Evolutionary conservation across 2,113 vertebrate genomes (phyloP), one percentile per base, ranked within the genome.

Genomic region (Penelope pileata): DNA sequence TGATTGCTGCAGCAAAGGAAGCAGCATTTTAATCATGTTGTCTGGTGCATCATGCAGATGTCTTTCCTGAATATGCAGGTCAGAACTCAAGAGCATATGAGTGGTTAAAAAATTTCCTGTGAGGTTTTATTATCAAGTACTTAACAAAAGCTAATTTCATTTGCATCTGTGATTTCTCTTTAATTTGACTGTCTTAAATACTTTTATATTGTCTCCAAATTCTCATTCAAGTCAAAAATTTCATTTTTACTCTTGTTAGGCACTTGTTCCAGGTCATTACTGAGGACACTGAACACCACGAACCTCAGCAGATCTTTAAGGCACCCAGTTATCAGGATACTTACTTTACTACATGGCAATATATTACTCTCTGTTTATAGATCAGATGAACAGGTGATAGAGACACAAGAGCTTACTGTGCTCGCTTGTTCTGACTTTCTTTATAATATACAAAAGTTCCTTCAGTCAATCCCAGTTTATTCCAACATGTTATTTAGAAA

Each of bases 381-480:
- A 48, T 77, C n/a, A 88, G 75, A 64, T 66, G n/a, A 92, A 72
- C 48, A 50, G 48, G 64, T 79, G 80, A 66, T 36, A 90, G 50
- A 91, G 56, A 38, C 48, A 84, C 68, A 67, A 75, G 38, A 90
- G 72, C 75, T 90, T 87, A 88, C 43, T 90, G 30, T 69, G 60
- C 79, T 91, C 69, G 38, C 93, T 84, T 76, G 13, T 88, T 91
- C 60, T 79, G 84, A 73, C 77, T 95, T 80, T 64, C 70, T 76
- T 93, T 83, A 4, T 43, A 86, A 67, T 27, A 81, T 4, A 10
- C 11, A 36, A 17, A 83, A 83, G 72, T 95, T 94, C 79, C 85
- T 92, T 91, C 75, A 93, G 83, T 94, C 76, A 72, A 86, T 72
- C 76, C 43, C 47, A 67, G 72, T 78, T 91, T 93, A 78, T 64